A percentile compares a stretch with the other conserved stretches of the same genome.
Evolutionary conservation across 2,797 vertebrate genomes (phyloP).

Genomic region (Limnodromus scolopaceus): DNA sequence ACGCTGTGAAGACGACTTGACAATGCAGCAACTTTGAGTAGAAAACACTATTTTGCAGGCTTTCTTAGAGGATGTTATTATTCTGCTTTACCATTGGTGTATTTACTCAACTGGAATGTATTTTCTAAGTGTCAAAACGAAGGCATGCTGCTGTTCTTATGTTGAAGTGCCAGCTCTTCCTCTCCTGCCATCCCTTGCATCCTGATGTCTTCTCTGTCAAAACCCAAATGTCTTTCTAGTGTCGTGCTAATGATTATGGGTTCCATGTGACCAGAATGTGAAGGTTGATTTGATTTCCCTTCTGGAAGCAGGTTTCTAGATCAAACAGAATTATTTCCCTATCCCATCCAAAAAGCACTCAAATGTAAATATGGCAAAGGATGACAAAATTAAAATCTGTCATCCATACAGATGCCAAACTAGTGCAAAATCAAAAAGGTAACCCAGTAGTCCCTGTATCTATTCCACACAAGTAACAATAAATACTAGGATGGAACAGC

Average conservation of each 20-base stretch:
- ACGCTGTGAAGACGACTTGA: not conserved
- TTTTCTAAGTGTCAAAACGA: not conserved
- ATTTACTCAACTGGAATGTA: not conserved
- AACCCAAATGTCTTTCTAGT: not conserved
- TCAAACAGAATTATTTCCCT: not conserved
- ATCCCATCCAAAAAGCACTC: not conserved
- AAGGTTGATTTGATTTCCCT: not conserved
- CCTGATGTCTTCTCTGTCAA: not conserved
- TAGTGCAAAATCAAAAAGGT: not conserved
- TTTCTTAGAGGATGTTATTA: not conserved
- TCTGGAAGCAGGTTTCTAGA: not conserved
- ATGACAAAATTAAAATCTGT: not conserved
- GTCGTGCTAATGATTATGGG: not conserved
- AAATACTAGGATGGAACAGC: not conserved
- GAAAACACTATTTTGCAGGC: not conserved
- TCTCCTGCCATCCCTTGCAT: not conserved
- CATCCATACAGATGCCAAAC: not conserved
- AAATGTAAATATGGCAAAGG: not conserved
- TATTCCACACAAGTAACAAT: rapidly evolving
- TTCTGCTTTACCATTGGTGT: not conserved
- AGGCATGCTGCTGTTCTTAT: not conserved
- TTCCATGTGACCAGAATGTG: not conserved
- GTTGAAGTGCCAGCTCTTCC: not conserved
- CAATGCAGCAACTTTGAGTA: not conserved
- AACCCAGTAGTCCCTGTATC: not conserved